Conservation (phyloP, 2,113 vertebrate species). For the Callopanchax toddi region DNA sequence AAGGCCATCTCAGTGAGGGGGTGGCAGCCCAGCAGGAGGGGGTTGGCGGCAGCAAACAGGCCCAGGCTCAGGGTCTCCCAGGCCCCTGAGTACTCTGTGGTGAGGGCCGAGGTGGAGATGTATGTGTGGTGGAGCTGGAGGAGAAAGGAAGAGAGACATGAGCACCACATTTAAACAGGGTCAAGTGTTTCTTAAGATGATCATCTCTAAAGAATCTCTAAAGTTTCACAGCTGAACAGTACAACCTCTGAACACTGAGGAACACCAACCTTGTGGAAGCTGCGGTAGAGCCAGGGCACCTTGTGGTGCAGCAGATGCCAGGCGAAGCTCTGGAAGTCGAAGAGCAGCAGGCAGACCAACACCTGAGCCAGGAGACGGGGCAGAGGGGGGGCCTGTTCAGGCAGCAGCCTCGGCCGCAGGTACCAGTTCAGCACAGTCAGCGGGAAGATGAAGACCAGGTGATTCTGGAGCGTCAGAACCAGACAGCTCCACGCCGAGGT, state of each 20-base stretch:
- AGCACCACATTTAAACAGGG: background rate
- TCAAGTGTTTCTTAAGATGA: no score
- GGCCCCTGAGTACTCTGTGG: constrained; percentile 84
- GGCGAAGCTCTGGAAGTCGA: constrained; percentile 89
- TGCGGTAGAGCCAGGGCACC: constrained; percentile 91
- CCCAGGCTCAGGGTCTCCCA: constrained; percentile 90
- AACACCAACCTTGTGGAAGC: constrained; percentile 85
- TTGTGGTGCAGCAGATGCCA: constrained; percentile 94
- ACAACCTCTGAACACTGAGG: no score
- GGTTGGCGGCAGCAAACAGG: constrained; percentile 82
- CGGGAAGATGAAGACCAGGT: constrained; percentile 84
- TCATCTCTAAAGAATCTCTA: no score
- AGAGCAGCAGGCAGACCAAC: constrained; percentile 86
- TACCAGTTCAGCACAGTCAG: constrained; percentile 83
- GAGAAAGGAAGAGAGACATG: background rate
- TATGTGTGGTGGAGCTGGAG: constrained; percentile 86
- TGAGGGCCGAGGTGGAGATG: constrained; percentile 85
- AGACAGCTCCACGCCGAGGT: constrained; percentile 82
- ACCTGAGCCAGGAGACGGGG: constrained; percentile 76
- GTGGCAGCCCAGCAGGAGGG: constrained; percentile 83
- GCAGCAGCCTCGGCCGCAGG: constrained; percentile 74
- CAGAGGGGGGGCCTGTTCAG: constrained; percentile 77
- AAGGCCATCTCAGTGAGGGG: constrained; percentile 88
- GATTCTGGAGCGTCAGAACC: constrained; percentile 81
- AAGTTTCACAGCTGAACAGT: no score